Evolutionary conservation across 2,888 invertebrate species (phyloP), one percentile per base, ranked within the genome.

Genomic region (Drosophila phalerata): DNA sequence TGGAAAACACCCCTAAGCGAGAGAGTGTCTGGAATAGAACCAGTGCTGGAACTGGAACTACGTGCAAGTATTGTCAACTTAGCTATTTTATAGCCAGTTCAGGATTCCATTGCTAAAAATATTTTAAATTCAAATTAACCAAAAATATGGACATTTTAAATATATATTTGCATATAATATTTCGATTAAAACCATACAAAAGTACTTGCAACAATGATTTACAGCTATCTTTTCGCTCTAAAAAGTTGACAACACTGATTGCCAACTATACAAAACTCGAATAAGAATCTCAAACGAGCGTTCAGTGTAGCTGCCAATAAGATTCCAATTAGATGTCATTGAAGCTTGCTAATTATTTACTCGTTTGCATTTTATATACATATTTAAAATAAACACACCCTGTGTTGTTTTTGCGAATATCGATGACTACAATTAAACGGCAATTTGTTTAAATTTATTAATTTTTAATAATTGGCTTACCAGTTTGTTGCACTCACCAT

Each of bases 1-100:
- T 76, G 73, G 57, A 85, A 86, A 76, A 51, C 69, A 73, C 88
- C 83, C 73, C 49, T 76, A 65, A 65, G 11, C 13, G 28, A 9
- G 48, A 11, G 32, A 10, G 9, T 48, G 34, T 3, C 38, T 34
- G 30, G 34, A 60, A 34, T 42, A 32, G 47, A 55, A 55, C 34
- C 38, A 40, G 11, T 22, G 2, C 37, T 48, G 57, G 40, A 52
- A 49, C 62, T 53, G 51, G 55, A 77, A 60, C 47, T 15, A 45
- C n/a, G 34, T 25, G 48, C 34, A 43, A 3, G 73, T 47, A 48
- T 2, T 22, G 22, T 1, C 22, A 22, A 4, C 22, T 22, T 2
- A 22, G 22, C 22, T 22, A 22, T 22, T 22, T 22, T 3, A 22
- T 22, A 22, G 22, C 22, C 4, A 22, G 1, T 22, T 22, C 2